Conservation (phyloP, 92 coral and sea anemone genomes). For the Actinernus sp. region DNA sequence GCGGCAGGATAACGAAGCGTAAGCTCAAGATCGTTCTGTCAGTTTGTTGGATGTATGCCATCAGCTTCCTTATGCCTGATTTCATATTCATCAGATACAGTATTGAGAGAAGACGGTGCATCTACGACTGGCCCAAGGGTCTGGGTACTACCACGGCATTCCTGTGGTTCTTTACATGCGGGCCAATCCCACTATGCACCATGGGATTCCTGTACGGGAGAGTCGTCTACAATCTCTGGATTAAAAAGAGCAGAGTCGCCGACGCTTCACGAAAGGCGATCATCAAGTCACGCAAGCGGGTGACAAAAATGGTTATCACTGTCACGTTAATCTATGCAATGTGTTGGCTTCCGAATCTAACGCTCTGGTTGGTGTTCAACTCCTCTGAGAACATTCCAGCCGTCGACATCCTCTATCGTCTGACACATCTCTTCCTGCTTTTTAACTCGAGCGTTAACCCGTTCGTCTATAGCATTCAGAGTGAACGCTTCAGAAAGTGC, state of each 20-base stretch:
- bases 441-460: slow-evolving; percentile 17
- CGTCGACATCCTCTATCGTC: neutral
- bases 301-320: slow-evolving; percentile 55
- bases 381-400: neutral
- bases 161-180: slow-evolving; percentile 64
- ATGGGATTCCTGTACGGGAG: slow-evolving; percentile 56
- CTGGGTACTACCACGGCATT: slow-evolving; percentile 49
- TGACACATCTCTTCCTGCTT: slow-evolving; percentile 9
- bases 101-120: slow-evolving; percentile 17
- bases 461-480: slow-evolving; percentile 22
- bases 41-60: slow-evolving; percentile 48
- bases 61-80: slow-evolving; percentile 49
- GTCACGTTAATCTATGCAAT: slow-evolving; percentile 47
- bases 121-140: slow-evolving; percentile 57
- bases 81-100: slow-evolving; percentile 27
- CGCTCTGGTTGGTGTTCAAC: slow-evolving; percentile 6
- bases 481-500: slow-evolving; percentile 23
- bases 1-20: slow-evolving; percentile 47
- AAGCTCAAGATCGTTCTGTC: slow-evolving; percentile 36
- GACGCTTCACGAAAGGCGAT: slow-evolving; percentile 52
- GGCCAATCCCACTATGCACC: slow-evolving; percentile 57
- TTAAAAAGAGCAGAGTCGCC: slow-evolving; percentile 23
- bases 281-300: slow-evolving; percentile 57
- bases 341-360: slow-evolving; percentile 66
- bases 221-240: slow-evolving; percentile 67